Base-by-base conservation (phyloP, 2,888 invertebrate genomes). In the Nomada lathburiana region DNA sequence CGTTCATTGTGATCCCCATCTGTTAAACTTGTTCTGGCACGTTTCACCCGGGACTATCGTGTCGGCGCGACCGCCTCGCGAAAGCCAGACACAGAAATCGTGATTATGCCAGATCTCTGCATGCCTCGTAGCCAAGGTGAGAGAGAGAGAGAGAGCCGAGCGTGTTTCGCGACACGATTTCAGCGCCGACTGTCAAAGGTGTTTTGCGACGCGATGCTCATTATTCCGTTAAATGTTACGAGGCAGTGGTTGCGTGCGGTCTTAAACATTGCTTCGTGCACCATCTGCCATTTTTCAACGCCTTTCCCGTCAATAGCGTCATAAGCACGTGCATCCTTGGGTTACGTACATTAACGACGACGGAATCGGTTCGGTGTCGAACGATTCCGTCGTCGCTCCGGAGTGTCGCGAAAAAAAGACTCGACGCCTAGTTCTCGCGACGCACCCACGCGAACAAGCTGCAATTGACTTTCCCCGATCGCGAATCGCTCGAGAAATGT, bases 171-270 rank as follows among this genome's bases (percentile, higher is more conserved):
- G 72, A 13, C 55, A 47, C 53, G 36, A 62, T 59, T 76, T 70
- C 53, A 11, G 7, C 11, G 59, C 20, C 50, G 59, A 10, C 64
- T 71, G 76, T 70, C 71, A 64, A 80, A 77, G 69, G 62, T 83
- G 81, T 73, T 78, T n/a, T 60, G 68, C 72, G 77, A 80, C 75
- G 69, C 59, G 47, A 55, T 78, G 64, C 16, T 52, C 65, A 57
- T 75, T 76, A 69, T 52, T 26, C 60, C 70, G 55, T 42, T 57
- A 68, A 68, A 63, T 63, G 80, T 80, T 80, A 62, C 74, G 44
- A 82, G 62, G 55, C 50, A 57, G 53, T 20, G 36, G 16, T 23
- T 47, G 47, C 53, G 55, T 62, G 10, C 52, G 20, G 57, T 16
- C 18, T 36, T n/a, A 29, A 59, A 16, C 63, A 52, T 67, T 63